Evolutionary conservation across 2,797 vertebrate species (phyloP).

Genomic region (Acipenser transmontanus): DNA sequence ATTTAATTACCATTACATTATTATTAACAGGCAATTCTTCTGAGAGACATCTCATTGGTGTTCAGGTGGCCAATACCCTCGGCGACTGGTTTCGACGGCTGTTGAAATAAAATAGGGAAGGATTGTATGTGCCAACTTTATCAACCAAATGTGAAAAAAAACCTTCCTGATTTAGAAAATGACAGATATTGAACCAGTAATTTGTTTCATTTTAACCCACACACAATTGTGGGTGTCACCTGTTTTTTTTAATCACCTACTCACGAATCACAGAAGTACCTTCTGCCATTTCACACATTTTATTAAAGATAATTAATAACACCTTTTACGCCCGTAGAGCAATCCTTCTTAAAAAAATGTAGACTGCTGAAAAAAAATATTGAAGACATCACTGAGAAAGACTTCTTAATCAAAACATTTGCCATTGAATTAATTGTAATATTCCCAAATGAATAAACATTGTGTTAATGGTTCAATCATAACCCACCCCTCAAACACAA

Average conservation of each 20-base stretch:
- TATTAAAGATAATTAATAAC: constrained; percentile 13
- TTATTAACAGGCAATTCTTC: constrained; percentile 73
- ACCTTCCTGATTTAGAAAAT: no score
- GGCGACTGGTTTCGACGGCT: constrained; percentile 21
- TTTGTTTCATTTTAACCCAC: neutral
- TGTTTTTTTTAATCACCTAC: constrained; percentile 47
- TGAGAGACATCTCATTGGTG: constrained; percentile 29
- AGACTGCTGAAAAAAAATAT: no score
- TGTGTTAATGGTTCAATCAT: no score
- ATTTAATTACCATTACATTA: constrained; percentile 86
- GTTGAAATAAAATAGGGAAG: constrained; percentile 13
- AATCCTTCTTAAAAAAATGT: no score
- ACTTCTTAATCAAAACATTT: no score
- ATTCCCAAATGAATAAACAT: no score
- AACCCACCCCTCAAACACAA: no score
- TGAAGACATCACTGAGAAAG: no score
- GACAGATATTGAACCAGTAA: neutral
- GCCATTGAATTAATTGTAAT: neutral
- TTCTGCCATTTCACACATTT: constrained; percentile 50
- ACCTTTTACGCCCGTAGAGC: no score
- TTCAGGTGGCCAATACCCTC: constrained; percentile 36
- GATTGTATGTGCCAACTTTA: neutral
- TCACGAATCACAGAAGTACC: constrained; percentile 41
- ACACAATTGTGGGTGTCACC: constrained; percentile 21
- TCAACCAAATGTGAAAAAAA: no score